Evolutionary conservation across 2,113 vertebrate genomes (phyloP), one percentile per base, ranked within the genome.

Genomic region (Forbesichthys agassizii): DNA sequence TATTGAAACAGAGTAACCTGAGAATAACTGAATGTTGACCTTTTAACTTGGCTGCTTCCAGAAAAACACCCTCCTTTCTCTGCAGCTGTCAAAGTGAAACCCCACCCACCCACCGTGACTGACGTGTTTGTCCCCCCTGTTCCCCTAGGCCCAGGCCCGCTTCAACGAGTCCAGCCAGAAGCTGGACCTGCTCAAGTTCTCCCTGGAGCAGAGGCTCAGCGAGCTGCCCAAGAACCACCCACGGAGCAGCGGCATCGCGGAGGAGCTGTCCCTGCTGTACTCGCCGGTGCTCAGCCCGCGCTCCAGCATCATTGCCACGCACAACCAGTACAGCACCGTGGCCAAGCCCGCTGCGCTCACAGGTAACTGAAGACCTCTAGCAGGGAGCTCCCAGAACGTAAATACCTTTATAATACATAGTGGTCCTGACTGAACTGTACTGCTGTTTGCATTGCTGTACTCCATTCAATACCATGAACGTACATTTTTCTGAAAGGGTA

Each of bases 161-260:
- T 97, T 98, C 86, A 98, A 98, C 72, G 97, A 99, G 81, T 99
- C 97, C 77, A 99, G 94, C 90, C 98, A 99, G 89, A 99, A 99
- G 90, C 78, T 99, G 52, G 98, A 99, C 81, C 96, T 99, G 64
- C 91, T 99, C 85, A 95, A 95, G 69, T 96, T 96, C 87, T 99
- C 98, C 54, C 87, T 99, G 92, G 97, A 99, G 83, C 96, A 98
- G 74, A 95, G 98, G 80, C 89, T 99, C 76, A 96, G 85, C 11
- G 98, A 99, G 92, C 92, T 99, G 85, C 96, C 97, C 11, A 95
- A 95, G 86, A 98, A 96, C 84, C 96, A 99, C 86, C 96, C 96
- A 51, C 98, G 98, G 89, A 96, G 94, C 90, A 92, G 90, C 91
- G 88, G 96, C 92, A 98, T 99, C 77, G 94, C 95, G 84, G 96